Conservation (phyloP, 2,888 invertebrate genomes). For the Hanleya hanleyi region DNA sequence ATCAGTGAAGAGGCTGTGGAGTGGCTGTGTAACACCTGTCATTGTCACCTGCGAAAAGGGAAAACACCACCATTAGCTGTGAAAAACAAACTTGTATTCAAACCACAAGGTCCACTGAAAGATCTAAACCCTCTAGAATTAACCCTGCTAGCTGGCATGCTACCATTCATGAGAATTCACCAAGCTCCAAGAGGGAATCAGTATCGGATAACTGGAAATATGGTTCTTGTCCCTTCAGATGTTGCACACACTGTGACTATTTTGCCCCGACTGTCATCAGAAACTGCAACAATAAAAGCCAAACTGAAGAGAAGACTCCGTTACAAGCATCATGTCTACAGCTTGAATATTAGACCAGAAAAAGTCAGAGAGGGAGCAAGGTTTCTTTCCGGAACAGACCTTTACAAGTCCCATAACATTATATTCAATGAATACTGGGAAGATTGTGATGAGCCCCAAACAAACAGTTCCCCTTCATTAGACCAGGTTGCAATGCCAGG, state of each 20-base stretch:
- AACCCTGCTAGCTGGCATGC: constrained; percentile 13
- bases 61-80: constrained; percentile 21
- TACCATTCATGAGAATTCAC: constrained; percentile 23
- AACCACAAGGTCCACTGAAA: constrained; percentile 20
- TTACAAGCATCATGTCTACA: constrained; percentile 10
- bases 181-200: constrained; percentile 19
- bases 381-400: constrained; percentile 9
- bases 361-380: constrained; percentile 10
- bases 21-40: constrained; percentile 19
- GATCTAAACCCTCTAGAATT: constrained; percentile 17
- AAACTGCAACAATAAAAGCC: constrained; percentile 14
- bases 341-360: constrained; percentile 20
- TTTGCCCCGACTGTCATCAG: neutral
- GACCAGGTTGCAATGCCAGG: neutral
- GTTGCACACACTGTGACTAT: constrained; percentile 13
- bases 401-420: neutral
- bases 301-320: constrained; percentile 9
- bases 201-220: constrained; percentile 10
- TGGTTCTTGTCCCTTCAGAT: constrained; percentile 19
- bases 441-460: neutral
- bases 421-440: neutral
- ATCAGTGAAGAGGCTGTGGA: neutral
- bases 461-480: neutral
- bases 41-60: constrained; percentile 11
- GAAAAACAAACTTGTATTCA: constrained; percentile 4